Conservation (phyloP, 2,797 vertebrate species). For the Urosaurus nigricauda region DNA sequence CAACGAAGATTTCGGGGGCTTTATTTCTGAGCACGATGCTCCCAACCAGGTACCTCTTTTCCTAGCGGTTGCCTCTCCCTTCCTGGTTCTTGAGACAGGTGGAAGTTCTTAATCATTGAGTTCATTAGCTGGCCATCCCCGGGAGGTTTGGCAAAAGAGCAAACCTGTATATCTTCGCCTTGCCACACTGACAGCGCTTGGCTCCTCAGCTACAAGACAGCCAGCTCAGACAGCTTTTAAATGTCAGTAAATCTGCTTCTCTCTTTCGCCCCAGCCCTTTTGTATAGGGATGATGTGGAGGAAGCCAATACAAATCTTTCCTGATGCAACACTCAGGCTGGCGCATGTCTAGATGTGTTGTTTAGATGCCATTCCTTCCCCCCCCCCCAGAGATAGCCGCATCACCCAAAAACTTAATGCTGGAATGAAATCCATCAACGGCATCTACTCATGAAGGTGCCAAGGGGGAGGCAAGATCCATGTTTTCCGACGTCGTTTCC, state of each 20-base stretch:
- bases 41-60: not conserved
- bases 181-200: not conserved
- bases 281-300: constrained; percentile 19
- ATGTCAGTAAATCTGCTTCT: constrained; percentile 43
- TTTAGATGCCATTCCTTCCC: not conserved
- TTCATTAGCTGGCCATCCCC: constrained; percentile 36
- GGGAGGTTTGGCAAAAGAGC: constrained; percentile 26
- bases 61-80: not conserved
- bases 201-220: constrained; percentile 22
- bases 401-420: not conserved
- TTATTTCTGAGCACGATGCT: not conserved
- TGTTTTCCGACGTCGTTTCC: not conserved
- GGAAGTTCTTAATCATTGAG: constrained; percentile 46
- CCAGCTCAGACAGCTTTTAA: constrained; percentile 41
- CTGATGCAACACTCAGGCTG: not conserved
- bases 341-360: not conserved
- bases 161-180: constrained; percentile 41
- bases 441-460: not conserved
- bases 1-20: rapidly evolving
- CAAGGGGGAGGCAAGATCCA: not conserved
- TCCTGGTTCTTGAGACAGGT: constrained; percentile 25
- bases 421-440: not conserved
- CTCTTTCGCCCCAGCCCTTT: not conserved
- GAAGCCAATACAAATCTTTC: not conserved
- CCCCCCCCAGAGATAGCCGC: too few species aligned